Base-by-base conservation (phyloP, 2,113 vertebrate genomes). In the Pao palembangensis region DNA sequence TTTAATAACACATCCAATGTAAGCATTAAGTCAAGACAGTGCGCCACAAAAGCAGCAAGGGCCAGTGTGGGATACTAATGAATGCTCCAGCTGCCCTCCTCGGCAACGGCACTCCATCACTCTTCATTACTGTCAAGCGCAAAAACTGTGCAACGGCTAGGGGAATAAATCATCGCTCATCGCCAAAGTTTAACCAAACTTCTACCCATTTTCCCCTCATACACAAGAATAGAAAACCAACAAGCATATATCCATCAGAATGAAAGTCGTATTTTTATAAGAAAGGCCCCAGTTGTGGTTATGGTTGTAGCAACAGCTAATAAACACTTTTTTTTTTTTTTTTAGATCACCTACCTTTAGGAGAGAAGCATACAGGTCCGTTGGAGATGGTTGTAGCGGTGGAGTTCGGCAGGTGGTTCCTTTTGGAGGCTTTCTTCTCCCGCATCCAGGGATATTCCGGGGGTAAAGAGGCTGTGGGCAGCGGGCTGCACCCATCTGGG, bases 101-200 rank as follows among this genome's bases (percentile, higher is more conserved):
- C 92, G 93, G 93, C 93, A 91, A 91, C 92, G 93, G 92, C 91
- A 91, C 94, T 95, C 93, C 94, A 97, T 98, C 94, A 96, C 94
- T 98, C 94, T 95, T 97, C 94, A 98, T 98, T 97, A 95, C 94
- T 96, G 96, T 96, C 95, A 98, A 93, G 93, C 93, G 95, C 91
- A 92, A 94, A 87, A 94, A 95, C 91, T 93, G 91, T 91, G 91
- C 91, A 88, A 92, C 91, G 89, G 91, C 88, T 71, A 85, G 89
- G 90, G 90, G 91, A 92, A 94, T 94, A 95, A 94, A 95, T 97
- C 91, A 94, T 81, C 91, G 90, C 82, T 85, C 89, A 86, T 92
- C 91, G 90, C 85, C 87, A 73, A 85, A 79, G 67, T 84, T 87
- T 80, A 63, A 44, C 51, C 84, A 91, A 94, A 91, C 75, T 83